Evolutionary conservation across 2,113 vertebrate genomes (phyloP).

Genomic region (Pongo pygmaeus): DNA sequence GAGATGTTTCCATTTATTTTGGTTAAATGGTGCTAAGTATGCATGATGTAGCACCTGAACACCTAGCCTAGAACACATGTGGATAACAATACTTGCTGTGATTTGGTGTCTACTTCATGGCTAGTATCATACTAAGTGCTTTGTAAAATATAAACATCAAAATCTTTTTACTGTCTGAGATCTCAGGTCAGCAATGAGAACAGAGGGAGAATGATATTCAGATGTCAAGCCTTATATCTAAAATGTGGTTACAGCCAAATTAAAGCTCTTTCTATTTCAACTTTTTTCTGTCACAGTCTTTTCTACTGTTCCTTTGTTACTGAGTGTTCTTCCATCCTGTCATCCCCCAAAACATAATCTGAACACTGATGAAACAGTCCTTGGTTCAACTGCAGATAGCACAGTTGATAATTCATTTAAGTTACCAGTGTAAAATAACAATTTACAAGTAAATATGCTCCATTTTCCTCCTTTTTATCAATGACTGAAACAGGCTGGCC

Average conservation of each 20-base stretch:
- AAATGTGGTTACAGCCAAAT: not conserved
- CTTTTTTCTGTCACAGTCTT: constrained; percentile 7
- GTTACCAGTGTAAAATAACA: not conserved
- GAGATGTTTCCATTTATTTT: not conserved
- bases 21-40: not conserved
- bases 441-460: not conserved
- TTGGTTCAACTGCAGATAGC: not conserved
- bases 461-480: not conserved
- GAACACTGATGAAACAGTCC: not conserved
- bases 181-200: not conserved
- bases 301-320: constrained; percentile 7
- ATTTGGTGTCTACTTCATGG: not conserved
- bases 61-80: not conserved
- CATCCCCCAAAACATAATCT: not conserved
- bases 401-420: constrained; percentile 35
- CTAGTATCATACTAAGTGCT: not conserved
- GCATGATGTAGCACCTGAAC: not conserved
- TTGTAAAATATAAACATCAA: not conserved
- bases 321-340: not conserved
- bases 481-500: not conserved
- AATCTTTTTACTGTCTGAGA: not conserved
- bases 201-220: not conserved
- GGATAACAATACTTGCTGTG: not conserved
- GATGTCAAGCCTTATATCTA: not conserved
- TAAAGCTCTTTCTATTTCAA: not conserved